Evolutionary conservation across 1,140 invertebrate genomes (phyloP).

Genomic region (Microplitis demolitor): DNA sequence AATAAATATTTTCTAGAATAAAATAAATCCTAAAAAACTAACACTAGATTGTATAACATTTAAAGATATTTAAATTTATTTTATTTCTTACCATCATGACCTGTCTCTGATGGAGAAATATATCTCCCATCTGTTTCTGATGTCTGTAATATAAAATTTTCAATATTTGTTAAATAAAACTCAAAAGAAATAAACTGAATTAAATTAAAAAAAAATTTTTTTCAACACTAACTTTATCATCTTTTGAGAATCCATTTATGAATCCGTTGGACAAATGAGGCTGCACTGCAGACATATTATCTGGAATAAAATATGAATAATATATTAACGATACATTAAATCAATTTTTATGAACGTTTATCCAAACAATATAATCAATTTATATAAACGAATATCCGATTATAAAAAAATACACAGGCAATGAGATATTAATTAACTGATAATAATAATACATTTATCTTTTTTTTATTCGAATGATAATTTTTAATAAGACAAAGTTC

Average conservation of each 20-base stretch:
- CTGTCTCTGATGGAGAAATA: background rate
- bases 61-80: background rate
- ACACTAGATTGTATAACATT: too few species aligned
- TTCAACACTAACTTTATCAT: slow-evolving; percentile 42
- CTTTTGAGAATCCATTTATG: slow-evolving; percentile 42
- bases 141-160: background rate
- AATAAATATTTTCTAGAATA: too few species aligned
- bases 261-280: slow-evolving; percentile 40
- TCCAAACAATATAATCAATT: background rate
- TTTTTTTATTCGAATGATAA: too few species aligned
- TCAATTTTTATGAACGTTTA: background rate
- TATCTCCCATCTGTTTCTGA: background rate
- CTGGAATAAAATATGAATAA: slow-evolving; percentile 33
- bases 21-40: too few species aligned
- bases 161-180: background rate
- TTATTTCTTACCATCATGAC: slow-evolving; percentile 17
- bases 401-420: background rate
- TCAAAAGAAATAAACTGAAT: slow-evolving; percentile 3
- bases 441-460: too few species aligned
- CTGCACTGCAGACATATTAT: slow-evolving; percentile 49
- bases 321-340: background rate
- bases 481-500: too few species aligned
- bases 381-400: background rate
- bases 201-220: background rate
- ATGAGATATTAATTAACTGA: too few species aligned